Percentiles rank a stretch among this genome's conserved stretches.
phyloP scores from a whole-genome alignment of 2,797 vertebrate species.

The Periparus ater region DNA sequence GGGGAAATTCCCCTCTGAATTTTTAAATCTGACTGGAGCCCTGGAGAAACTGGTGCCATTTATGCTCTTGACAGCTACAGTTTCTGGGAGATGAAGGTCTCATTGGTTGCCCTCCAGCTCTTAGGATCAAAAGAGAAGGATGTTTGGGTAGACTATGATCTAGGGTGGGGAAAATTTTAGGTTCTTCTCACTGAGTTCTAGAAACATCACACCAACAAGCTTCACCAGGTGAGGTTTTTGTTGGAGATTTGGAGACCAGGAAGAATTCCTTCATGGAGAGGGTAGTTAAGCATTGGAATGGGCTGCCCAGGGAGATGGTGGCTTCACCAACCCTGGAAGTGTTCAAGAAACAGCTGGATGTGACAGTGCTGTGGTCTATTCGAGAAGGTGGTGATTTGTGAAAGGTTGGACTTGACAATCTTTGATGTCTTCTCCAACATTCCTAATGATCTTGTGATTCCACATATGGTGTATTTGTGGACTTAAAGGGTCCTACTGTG shows the following conservation, averaged over 20 bases:
- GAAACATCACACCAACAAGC: not conserved
- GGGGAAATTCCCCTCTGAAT: not conserved
- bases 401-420: not conserved
- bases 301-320: not conserved
- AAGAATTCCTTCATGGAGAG: not conserved
- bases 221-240: not conserved
- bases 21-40: not conserved
- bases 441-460: too few relatives aligned
- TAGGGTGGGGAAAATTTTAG: not conserved
- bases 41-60: not conserved
- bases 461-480: rapidly evolving
- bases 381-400: too few relatives aligned
- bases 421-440: not conserved
- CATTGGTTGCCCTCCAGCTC: not conserved
- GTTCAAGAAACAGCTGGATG: not conserved
- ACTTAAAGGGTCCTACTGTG: not conserved
- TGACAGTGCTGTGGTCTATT: too few relatives aligned
- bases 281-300: not conserved
- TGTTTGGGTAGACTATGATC: not conserved
- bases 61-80: not conserved
- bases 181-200: too few relatives aligned
- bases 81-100: not conserved
- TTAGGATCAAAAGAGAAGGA: not conserved
- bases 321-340: not conserved
- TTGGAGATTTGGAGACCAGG: not conserved